phyloP scores from a whole-genome alignment of 2,888 invertebrate genomes.

The Drosophila paranaensis region DNA sequence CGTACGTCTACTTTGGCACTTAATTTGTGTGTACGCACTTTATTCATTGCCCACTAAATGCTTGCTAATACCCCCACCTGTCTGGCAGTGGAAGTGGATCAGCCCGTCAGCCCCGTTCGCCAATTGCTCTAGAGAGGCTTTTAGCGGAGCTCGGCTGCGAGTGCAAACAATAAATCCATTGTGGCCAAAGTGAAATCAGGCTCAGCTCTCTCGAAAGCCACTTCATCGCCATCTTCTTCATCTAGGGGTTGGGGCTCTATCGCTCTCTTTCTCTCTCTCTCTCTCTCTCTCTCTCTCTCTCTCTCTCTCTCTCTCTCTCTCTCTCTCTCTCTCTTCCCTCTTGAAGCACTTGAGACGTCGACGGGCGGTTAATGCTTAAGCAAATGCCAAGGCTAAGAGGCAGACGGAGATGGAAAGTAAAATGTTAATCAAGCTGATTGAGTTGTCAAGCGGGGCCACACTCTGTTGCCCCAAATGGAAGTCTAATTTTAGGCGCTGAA shows the following conservation, averaged over 20 bases:
- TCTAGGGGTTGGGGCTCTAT: neutral
- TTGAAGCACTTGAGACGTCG: conserved; percentile 73
- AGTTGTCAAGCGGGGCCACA: conserved; percentile 64
- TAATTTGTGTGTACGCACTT: conserved; percentile 25
- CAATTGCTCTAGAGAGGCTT: conserved; percentile 42
- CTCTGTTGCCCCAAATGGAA: conserved; percentile 42
- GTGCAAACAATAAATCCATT: conserved; percentile 78
- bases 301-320: neutral
- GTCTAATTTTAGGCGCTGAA: conserved; percentile 78
- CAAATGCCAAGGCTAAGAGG: conserved; percentile 57
- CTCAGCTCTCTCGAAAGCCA: conserved; percentile 73
- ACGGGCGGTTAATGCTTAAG: conserved; percentile 70
- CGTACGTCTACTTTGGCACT: conserved; percentile 15
- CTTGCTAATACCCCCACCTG: conserved; percentile 3
- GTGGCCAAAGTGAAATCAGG: conserved; percentile 79
- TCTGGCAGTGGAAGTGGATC: conserved; percentile 13
- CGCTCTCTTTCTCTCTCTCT: neutral
- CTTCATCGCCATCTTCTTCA: conserved; percentile 57
- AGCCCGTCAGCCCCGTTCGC: neutral
- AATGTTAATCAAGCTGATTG: conserved; percentile 81
- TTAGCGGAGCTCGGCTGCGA: conserved; percentile 44
- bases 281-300: too few species aligned
- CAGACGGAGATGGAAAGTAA: conserved; percentile 63
- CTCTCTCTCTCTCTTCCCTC: neutral
- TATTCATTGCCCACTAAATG: conserved; percentile 18